These are phyloP conservation scores for Prosapia bicincta DNA, from an alignment of 2,888 invertebrate species.

Conservation along the genomic window DNA sequence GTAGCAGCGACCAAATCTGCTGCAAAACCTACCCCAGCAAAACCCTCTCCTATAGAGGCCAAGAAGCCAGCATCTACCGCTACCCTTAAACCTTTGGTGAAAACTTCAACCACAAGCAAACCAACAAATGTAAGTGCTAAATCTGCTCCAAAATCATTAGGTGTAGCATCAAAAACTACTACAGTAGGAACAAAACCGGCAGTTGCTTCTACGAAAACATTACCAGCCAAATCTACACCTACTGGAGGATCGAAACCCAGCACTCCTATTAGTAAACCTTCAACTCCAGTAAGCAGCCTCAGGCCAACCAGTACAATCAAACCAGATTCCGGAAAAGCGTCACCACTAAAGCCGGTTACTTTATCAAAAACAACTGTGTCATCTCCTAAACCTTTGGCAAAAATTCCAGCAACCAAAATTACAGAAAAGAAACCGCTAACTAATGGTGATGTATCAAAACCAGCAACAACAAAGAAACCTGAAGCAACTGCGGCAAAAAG, in stretches of 20 bases:
- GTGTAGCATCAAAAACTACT: slow-evolving; percentile 29
- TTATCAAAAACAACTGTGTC: slow-evolving; percentile 17
- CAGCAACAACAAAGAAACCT: slow-evolving; percentile 36
- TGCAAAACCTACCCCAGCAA: slow-evolving; percentile 32
- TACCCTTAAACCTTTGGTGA: slow-evolving; percentile 9
- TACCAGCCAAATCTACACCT: slow-evolving; percentile 35
- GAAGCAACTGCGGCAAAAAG: slow-evolving; percentile 35
- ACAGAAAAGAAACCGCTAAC: slow-evolving; percentile 53
- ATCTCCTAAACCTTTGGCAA: slow-evolving; percentile 23
- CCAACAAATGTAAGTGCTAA: slow-evolving; percentile 21
- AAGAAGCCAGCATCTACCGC: slow-evolving; percentile 35
- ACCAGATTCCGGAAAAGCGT: slow-evolving; percentile 44
- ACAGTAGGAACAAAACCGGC: slow-evolving; percentile 28
- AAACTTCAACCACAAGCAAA: not conserved
- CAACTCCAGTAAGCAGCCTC: slow-evolving; percentile 32
- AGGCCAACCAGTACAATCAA: slow-evolving; percentile 35
- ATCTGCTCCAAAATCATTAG: slow-evolving; percentile 29
- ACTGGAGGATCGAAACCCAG: slow-evolving; percentile 15
- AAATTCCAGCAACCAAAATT: slow-evolving; percentile 30
- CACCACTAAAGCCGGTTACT: slow-evolving; percentile 40
- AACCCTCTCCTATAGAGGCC: slow-evolving; percentile 12
- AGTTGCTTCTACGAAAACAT: slow-evolving; percentile 20
- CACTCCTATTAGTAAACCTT: slow-evolving; percentile 31
- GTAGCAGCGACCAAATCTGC: slow-evolving; percentile 25
- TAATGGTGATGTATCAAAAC: slow-evolving; percentile 51